Evolutionary conservation across 2,797 vertebrate species (phyloP).

Genomic region (Chromobotia macracanthus): DNA sequence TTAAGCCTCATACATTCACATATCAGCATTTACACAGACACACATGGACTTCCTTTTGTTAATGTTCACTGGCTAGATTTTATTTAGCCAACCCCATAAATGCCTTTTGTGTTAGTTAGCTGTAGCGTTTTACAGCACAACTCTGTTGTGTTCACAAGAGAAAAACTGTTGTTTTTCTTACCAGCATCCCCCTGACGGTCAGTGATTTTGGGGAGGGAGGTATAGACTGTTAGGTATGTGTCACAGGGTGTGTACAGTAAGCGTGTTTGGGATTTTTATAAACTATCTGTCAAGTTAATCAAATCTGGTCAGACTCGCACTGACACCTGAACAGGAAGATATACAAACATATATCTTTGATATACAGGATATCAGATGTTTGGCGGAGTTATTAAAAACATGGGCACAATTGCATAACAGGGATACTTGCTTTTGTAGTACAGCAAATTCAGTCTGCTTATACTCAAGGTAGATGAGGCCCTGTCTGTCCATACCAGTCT

Average conservation of each 20-base stretch:
- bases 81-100: constrained; percentile 10
- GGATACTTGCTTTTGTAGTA: neutral
- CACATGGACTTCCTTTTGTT: neutral
- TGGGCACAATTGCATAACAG: constrained; percentile 13
- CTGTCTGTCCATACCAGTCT: neutral
- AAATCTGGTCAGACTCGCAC: neutral
- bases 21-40: constrained; percentile 31
- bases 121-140: neutral
- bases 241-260: constrained; percentile 5
- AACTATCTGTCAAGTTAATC: constrained; percentile 25
- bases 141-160: constrained; percentile 13
- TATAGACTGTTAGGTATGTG: neutral
- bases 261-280: constrained; percentile 30
- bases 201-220: constrained; percentile 1
- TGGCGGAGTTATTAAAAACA: constrained; percentile 23
- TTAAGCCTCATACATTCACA: neutral
- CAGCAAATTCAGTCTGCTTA: neutral
- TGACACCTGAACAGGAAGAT: constrained; percentile 10
- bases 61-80: neutral
- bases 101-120: constrained; percentile 17
- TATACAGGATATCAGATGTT: too few relatives aligned
- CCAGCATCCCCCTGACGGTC: constrained; percentile 26
- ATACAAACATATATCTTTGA: too few relatives aligned
- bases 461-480: neutral
- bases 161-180: constrained; percentile 30